A percentile compares a stretch with the other conserved stretches of the same genome.
Evolutionary conservation across 1,140 invertebrate genomes (phyloP).

Genomic region (Rhagoletis zephyria): DNA sequence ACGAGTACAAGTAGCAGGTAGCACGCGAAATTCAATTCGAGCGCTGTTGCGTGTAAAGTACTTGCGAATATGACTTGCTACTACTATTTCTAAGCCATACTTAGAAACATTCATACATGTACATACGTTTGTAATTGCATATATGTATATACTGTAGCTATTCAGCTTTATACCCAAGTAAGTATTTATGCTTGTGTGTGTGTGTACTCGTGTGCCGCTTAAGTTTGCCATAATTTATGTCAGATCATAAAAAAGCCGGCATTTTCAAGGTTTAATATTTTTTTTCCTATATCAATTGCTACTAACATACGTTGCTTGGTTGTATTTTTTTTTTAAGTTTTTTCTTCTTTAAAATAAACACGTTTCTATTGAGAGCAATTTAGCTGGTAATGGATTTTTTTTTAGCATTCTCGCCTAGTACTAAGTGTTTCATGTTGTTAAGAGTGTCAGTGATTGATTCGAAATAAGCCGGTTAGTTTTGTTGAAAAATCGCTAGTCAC

Average conservation of each 20-base stretch:
- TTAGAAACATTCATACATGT: not conserved
- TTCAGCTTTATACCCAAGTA: too few relatives aligned
- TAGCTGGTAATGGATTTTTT: not conserved
- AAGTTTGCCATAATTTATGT: not conserved
- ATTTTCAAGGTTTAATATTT: conserved; percentile 44
- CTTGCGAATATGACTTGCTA: not conserved
- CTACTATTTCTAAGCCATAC: not conserved
- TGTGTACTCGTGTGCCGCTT: not conserved
- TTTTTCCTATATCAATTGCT: conserved; percentile 24
- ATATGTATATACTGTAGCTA: not conserved
- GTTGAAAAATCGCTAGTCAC: not conserved
- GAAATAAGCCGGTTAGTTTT: conserved; percentile 9
- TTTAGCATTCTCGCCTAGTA: not conserved
- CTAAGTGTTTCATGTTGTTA: not conserved
- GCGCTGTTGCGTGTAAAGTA: conserved; percentile 7
- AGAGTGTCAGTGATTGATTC: conserved; percentile 30
- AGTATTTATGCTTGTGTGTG: not conserved
- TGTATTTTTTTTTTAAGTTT: not conserved
- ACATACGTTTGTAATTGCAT: not conserved
- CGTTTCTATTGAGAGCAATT: conserved; percentile 1
- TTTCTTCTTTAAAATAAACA: not conserved
- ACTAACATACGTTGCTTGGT: not conserved
- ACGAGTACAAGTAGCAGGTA: not conserved
- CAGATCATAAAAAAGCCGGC: conserved; percentile 24
- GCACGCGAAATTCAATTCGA: not conserved